Evolutionary conservation across 2,797 vertebrate genomes (phyloP).

Genomic region (Valencia hispanica): DNA sequence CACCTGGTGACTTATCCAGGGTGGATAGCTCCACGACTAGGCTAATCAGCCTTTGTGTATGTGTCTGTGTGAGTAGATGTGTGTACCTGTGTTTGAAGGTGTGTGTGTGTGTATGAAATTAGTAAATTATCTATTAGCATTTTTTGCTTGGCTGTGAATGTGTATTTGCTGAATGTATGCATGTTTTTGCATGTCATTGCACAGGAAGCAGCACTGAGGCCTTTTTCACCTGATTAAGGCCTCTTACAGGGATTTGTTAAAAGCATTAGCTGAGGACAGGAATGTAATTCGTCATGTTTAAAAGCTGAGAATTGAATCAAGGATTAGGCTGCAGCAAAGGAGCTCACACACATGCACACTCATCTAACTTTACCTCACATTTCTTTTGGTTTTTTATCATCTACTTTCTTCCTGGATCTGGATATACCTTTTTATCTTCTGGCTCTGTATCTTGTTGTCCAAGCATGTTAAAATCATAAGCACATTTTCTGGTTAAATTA

Average conservation of each 20-base stretch:
- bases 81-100: conserved; percentile 10
- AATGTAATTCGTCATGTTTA: conserved; percentile 99
- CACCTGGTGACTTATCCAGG: conserved; percentile 92
- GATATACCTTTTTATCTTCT: conserved; percentile 25
- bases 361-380: conserved; percentile 21
- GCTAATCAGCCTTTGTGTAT: conserved; percentile 88
- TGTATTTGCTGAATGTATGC: conserved; percentile 25
- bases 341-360: conserved; percentile 66
- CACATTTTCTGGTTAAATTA: conserved; percentile 76
- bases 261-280: conserved; percentile 98
- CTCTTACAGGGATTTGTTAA: conserved; percentile 99
- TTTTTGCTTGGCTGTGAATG: conserved; percentile 27
- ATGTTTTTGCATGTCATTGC: conserved; percentile 55
- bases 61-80: conserved; percentile 33
- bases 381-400: conserved; percentile 20
- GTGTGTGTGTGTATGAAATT: conserved; percentile 14
- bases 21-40: conserved; percentile 81
- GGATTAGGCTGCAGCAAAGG: conserved; percentile 85
- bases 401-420: conserved; percentile 58
- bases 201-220: conserved; percentile 85
- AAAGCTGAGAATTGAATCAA: conserved; percentile 96
- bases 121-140: conserved; percentile 17
- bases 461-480: conserved; percentile 28
- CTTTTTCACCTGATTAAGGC: conserved; percentile 95
- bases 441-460: conserved; percentile 41